Evolutionary conservation across 2,888 invertebrate species (phyloP).

Genomic region (Chydorus sphaericus): DNA sequence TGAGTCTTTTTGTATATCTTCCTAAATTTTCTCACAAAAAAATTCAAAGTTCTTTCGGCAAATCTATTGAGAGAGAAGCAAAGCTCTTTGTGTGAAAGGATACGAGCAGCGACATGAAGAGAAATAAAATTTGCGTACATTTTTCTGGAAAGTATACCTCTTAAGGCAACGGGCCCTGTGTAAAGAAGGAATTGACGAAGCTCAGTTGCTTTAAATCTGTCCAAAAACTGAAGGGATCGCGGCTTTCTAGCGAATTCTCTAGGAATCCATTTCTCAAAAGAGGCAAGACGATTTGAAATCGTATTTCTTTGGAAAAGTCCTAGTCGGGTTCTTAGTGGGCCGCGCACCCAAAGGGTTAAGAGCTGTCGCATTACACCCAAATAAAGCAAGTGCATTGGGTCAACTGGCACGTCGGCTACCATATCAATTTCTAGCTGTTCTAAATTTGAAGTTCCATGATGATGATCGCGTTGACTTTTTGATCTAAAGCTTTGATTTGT

Average conservation of each 20-base stretch:
- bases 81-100: neutral
- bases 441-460: neutral
- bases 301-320: no score
- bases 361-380: neutral
- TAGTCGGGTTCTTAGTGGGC: neutral
- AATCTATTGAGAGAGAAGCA: neutral
- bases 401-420: neutral
- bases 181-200: neutral
- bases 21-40: neutral
- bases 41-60: neutral
- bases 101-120: neutral
- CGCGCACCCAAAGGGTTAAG: neutral
- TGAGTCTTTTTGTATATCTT: neutral
- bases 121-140: neutral
- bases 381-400: neutral
- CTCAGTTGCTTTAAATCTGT: no score
- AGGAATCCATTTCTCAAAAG: no score
- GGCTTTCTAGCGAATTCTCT: no score
- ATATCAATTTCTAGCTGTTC: neutral
- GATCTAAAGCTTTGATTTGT: no score
- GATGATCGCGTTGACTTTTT: no score
- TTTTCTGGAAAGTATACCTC: neutral
- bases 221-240: no score
- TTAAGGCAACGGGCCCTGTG: neutral
- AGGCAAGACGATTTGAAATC: no score